These are phyloP conservation scores for Sylvicola cinctus DNA, from an alignment of 2,888 invertebrate species.

Conservation along the genomic window DNA sequence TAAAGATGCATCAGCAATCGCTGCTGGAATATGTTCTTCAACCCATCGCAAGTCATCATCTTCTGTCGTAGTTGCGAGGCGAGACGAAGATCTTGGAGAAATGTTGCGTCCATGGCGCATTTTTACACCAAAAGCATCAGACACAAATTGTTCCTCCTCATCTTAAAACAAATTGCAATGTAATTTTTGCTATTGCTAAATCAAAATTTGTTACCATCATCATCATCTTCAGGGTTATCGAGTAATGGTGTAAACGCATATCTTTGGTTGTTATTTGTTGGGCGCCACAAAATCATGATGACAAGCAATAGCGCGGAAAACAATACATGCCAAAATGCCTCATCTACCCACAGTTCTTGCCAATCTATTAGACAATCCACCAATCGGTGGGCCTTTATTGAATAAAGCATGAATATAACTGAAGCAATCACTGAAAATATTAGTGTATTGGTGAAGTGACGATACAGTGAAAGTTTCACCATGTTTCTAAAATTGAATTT, in stretches of 20 bases:
- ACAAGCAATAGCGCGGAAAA: conserved; percentile 73
- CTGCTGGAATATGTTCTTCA: conserved; percentile 77
- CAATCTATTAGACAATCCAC: conserved; percentile 63
- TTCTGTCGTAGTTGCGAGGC: conserved; percentile 22
- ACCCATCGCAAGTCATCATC: conserved; percentile 80
- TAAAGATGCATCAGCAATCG: conserved; percentile 46
- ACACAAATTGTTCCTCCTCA: conserved; percentile 69
- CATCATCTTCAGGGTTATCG: conserved; percentile 61
- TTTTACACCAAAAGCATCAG: conserved; percentile 70
- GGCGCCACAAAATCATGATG: conserved; percentile 90
- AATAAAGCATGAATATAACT: conserved; percentile 83
- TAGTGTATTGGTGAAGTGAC: conserved; percentile 85
- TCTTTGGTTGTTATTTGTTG: conserved; percentile 87
- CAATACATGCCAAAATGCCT: conserved; percentile 87
- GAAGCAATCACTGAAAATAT: conserved; percentile 82
- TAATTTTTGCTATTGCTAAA: not conserved
- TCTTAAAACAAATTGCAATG: conserved; percentile 22
- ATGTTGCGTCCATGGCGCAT: conserved; percentile 36
- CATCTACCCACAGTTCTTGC: conserved; percentile 86
- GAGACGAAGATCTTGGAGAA: conserved; percentile 21
- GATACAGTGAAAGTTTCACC: conserved; percentile 72
- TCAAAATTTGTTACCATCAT: conserved; percentile 28
- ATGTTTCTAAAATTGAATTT: conserved; percentile 42
- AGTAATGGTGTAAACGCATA: conserved; percentile 85
- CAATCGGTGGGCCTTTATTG: conserved; percentile 59